Percentiles rank a stretch among this genome's conserved stretches.
These are phyloP conservation scores for Cinara cedri DNA, from an alignment of 2,888 invertebrate species.

Conservation along the genomic window DNA sequence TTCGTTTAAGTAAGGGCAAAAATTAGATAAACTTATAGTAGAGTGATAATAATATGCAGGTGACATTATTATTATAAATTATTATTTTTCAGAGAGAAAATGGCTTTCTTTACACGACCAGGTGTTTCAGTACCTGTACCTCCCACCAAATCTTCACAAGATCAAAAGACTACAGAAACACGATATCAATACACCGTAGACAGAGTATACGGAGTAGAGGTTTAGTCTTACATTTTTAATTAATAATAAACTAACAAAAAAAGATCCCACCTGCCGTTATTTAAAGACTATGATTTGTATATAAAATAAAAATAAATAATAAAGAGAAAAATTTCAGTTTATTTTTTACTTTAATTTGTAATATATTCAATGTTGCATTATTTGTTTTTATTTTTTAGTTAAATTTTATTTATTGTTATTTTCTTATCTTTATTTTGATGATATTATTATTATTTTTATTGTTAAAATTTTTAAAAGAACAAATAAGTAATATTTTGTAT, in stretches of 20 bases:
- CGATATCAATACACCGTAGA: constrained; percentile 67
- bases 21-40: neutral
- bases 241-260: constrained; percentile 32
- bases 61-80: neutral
- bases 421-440: constrained; percentile 35
- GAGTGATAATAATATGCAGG: neutral
- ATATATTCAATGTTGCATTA: constrained; percentile 52
- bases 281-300: constrained; percentile 52
- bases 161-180: constrained; percentile 41
- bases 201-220: constrained; percentile 83
- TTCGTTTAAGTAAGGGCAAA: constrained; percentile 82
- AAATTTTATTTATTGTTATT: constrained; percentile 56
- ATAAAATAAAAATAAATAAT: constrained; percentile 37
- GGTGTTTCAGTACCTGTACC: constrained; percentile 78
- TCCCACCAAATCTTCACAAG: constrained; percentile 63
- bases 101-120: constrained; percentile 91
- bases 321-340: constrained; percentile 27
- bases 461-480: constrained; percentile 43
- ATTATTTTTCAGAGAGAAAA: constrained; percentile 78
- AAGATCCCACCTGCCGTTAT: constrained; percentile 55
- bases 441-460: constrained; percentile 37
- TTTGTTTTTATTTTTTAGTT: constrained; percentile 55
- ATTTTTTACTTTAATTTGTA: constrained; percentile 37
- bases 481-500: constrained; percentile 51
- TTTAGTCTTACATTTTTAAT: constrained; percentile 65